phyloP scores from a whole-genome alignment of 2,888 invertebrate genomes.

The Eristalis pertinax region DNA sequence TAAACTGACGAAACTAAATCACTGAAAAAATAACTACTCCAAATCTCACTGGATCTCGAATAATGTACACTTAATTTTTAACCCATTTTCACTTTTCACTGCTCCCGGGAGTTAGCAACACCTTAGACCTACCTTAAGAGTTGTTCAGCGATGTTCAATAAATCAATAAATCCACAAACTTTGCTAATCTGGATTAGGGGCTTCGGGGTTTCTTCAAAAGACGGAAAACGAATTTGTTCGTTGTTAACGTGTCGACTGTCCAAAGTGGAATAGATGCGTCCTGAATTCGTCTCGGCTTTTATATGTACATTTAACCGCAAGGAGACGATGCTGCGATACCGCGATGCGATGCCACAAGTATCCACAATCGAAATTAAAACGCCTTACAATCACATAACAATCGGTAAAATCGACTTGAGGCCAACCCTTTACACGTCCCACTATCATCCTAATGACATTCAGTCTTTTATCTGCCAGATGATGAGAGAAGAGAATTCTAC shows the following conservation, averaged over 20 bases:
- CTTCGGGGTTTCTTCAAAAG: not conserved
- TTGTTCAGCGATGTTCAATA: too few species aligned
- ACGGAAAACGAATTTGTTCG: not conserved
- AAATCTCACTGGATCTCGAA: too few species aligned
- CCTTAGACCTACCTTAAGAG: too few species aligned
- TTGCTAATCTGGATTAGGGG: not conserved
- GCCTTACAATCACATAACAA: slow-evolving; percentile 62
- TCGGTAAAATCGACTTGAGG: slow-evolving; percentile 55
- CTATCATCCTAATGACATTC: slow-evolving; percentile 17
- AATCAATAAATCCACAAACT: too few species aligned
- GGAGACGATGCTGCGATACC: not conserved
- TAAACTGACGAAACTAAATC: too few species aligned
- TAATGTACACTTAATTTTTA: too few species aligned
- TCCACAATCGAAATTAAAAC: slow-evolving; percentile 34
- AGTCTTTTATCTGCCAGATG: slow-evolving; percentile 38
- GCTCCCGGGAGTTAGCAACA: too few species aligned
- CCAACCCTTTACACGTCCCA: slow-evolving; percentile 40
- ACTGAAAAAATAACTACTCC: too few species aligned
- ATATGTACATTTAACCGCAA: slow-evolving; percentile 15
- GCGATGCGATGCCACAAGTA: slow-evolving; percentile 7
- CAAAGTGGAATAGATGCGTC: slow-evolving; percentile 25
- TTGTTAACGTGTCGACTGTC: slow-evolving; percentile 40
- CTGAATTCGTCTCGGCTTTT: slow-evolving; percentile 29
- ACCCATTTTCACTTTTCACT: too few species aligned
- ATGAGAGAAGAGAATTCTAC: slow-evolving; percentile 9